Evolutionary conservation across 2,113 vertebrate species (phyloP).

Genomic region (Phalacrocorax pelagicus): DNA sequence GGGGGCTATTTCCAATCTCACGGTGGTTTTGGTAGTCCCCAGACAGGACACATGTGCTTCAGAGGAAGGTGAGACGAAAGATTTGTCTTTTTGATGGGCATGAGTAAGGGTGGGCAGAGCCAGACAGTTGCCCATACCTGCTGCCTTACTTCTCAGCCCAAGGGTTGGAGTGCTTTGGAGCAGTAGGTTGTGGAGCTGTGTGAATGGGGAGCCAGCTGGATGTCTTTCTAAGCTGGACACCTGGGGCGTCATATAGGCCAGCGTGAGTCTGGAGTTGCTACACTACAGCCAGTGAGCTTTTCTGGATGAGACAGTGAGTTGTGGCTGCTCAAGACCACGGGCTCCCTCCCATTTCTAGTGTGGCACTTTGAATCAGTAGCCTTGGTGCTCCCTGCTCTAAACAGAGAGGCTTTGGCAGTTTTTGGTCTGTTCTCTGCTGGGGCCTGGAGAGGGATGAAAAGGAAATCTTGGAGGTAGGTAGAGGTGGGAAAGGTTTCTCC

Average conservation of each 20-base stretch:
- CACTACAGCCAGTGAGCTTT: not conserved
- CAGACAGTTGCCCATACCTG: not conserved
- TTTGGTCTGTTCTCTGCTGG: not conserved
- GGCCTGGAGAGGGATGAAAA: not conserved
- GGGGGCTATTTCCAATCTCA: not conserved
- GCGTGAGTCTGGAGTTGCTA: fast-evolving
- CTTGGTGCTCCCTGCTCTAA: not conserved
- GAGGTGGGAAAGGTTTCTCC: not conserved
- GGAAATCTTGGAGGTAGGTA: not conserved
- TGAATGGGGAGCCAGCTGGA: not conserved
- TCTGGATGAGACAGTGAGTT: not conserved
- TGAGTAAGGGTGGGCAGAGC: not conserved
- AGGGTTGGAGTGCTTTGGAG: not conserved
- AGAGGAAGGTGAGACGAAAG: not conserved
- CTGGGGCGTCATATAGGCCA: not conserved
- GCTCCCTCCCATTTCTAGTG: not conserved
- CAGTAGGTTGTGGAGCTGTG: not conserved
- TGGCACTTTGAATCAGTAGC: not conserved
- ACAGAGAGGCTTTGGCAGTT: not conserved
- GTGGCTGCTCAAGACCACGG: fast-evolving
- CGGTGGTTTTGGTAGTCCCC: not conserved
- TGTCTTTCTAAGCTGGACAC: not conserved
- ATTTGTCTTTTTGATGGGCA: not conserved
- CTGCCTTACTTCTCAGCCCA: not conserved
- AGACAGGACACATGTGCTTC: not conserved